Evolutionary conservation across 2,113 vertebrate species (phyloP).

Genomic region (Turdus rufiventris): DNA sequence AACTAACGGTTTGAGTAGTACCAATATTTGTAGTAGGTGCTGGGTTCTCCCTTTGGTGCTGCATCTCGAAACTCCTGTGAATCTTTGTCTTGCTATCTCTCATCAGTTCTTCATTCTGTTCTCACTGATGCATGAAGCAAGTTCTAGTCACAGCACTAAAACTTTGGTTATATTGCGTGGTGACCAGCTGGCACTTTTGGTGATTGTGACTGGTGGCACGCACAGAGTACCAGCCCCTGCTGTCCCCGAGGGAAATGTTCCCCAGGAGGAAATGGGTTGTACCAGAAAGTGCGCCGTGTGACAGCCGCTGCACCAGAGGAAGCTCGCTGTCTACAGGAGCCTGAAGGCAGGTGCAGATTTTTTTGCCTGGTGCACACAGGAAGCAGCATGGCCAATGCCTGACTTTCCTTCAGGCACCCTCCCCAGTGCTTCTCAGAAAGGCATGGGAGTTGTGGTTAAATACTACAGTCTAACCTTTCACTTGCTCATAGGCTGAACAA

Average conservation of each 20-base stretch:
- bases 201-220: accelerated
- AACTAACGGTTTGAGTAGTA: not conserved
- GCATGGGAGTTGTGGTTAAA: not conserved
- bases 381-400: not conserved
- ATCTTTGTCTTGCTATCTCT: not conserved
- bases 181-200: not conserved
- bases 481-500: not conserved
- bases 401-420: not conserved
- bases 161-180: not conserved
- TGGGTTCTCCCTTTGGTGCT: not conserved
- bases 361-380: not conserved
- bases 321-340: not conserved
- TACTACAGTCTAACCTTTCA: not conserved
- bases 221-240: not conserved
- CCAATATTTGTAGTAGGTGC: not conserved
- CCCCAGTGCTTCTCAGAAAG: not conserved
- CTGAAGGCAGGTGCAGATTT: not conserved
- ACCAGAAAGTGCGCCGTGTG: not conserved
- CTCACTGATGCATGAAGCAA: not conserved
- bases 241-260: not conserved
- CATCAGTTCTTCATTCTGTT: not conserved
- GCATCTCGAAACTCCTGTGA: not conserved
- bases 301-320: not conserved
- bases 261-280: not conserved
- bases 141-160: not conserved